These are phyloP conservation scores for Diphyllodes magnificus DNA, from an alignment of 2,113 vertebrate genomes.

Conservation along the genomic window DNA sequence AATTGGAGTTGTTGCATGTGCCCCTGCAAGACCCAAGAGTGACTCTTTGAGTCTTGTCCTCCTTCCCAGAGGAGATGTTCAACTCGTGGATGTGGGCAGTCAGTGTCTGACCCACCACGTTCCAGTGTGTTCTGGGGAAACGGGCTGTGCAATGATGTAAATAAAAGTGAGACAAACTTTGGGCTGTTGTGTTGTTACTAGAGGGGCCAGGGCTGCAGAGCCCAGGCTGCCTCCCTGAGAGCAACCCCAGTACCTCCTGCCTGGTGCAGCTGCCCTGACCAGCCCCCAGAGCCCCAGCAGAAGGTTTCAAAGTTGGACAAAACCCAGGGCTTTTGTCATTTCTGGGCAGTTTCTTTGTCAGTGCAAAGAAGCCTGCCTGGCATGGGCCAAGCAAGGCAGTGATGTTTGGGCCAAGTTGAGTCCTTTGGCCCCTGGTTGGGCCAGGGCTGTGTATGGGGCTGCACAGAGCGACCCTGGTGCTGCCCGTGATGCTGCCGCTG, in stretches of 20 bases:
- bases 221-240: not conserved
- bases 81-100: not conserved
- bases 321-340: not conserved
- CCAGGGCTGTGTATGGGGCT: not conserved
- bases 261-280: not conserved
- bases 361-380: not conserved
- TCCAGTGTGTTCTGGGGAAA: conserved; percentile 11
- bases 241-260: fast-evolving
- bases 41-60: not conserved
- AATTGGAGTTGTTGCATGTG: not conserved
- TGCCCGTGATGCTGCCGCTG: not conserved
- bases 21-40: not conserved
- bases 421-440: not conserved
- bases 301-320: not conserved
- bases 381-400: not conserved
- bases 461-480: fast-evolving
- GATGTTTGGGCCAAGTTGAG: not conserved
- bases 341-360: not conserved
- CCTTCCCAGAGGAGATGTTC: not conserved
- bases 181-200: not conserved
- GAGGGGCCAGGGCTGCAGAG: not conserved
- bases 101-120: not conserved
- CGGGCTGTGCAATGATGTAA: conserved; percentile 54
- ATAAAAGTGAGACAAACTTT: conserved; percentile 46
- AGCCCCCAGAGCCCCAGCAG: not conserved